Evolutionary conservation across 2,797 vertebrate species (phyloP).

Genomic region (Iguana delicatissima): DNA sequence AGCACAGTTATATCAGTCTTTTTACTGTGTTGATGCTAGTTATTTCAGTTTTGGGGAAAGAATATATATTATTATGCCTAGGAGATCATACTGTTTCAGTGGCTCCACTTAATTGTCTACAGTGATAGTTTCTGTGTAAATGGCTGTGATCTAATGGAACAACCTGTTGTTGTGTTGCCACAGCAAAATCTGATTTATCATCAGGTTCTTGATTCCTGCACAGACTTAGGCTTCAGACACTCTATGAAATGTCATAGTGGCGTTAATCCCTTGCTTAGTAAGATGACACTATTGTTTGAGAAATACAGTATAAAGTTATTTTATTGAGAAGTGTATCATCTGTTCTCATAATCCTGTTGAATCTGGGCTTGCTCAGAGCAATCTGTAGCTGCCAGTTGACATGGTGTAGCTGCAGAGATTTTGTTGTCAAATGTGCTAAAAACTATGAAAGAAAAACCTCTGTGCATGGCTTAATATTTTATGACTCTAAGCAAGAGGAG

Average conservation of each 20-base stretch:
- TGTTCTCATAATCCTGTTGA: constrained; percentile 9
- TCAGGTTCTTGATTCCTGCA: not conserved
- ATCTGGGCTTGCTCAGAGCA: not conserved
- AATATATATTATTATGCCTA: not conserved
- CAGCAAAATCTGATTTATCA: not conserved
- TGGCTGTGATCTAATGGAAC: not conserved
- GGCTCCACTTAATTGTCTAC: too few species aligned
- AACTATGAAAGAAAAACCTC: not conserved
- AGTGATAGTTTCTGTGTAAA: not conserved
- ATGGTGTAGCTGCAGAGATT: not conserved
- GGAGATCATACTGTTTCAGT: too few species aligned
- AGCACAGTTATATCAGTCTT: not conserved
- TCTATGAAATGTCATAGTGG: not conserved
- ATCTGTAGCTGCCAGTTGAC: not conserved
- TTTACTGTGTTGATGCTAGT: too few species aligned
- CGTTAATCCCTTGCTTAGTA: not conserved
- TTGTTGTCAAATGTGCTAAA: not conserved
- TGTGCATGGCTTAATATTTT: not conserved
- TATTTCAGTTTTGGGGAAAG: not conserved
- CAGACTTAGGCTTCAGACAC: not conserved
- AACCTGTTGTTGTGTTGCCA: not conserved
- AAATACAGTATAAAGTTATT: not conserved
- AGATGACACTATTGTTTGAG: not conserved
- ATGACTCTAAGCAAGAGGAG: not conserved
- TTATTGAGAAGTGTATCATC: constrained; percentile 16